These are phyloP conservation scores for Trissolcus japonicus DNA, from an alignment of 2,888 invertebrate genomes.

Conservation along the genomic window DNA sequence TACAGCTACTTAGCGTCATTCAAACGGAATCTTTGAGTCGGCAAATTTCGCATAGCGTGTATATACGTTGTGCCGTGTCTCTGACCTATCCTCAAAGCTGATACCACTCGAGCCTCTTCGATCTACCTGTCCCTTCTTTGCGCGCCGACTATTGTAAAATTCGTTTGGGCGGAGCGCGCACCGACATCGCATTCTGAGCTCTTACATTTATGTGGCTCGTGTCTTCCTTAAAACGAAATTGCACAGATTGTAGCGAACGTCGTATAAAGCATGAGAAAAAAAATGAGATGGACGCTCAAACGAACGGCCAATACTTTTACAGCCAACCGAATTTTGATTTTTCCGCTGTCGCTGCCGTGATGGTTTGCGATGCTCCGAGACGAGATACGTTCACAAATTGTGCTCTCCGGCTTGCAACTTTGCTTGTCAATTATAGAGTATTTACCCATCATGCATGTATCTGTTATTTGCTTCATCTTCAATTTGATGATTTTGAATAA, in stretches of 20 bases:
- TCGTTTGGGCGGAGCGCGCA: slow-evolving; percentile 8
- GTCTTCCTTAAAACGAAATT: slow-evolving; percentile 37
- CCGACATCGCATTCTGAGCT: background rate
- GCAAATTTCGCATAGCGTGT: slow-evolving; percentile 4
- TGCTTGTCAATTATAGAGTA: background rate
- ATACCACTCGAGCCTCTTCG: slow-evolving; percentile 62
- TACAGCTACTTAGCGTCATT: slow-evolving; percentile 53
- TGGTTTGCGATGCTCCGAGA: slow-evolving; percentile 3
- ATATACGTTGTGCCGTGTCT: slow-evolving; percentile 7
- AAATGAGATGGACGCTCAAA: slow-evolving; percentile 20
- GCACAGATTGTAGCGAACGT: slow-evolving; percentile 43
- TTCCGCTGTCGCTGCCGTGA: background rate
- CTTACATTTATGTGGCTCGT: slow-evolving; percentile 34
- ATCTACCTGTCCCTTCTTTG: slow-evolving; percentile 60
- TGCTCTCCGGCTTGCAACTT: slow-evolving; percentile 5
- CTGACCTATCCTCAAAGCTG: slow-evolving; percentile 59
- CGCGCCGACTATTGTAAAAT: slow-evolving; percentile 20
- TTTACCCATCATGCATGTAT: too few relatives aligned
- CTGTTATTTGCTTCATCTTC: too few relatives aligned
- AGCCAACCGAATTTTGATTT: slow-evolving; percentile 17
- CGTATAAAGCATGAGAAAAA: slow-evolving; percentile 28
- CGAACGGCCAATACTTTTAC: slow-evolving; percentile 1
- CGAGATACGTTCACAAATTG: slow-evolving; percentile 17
- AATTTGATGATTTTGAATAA: too few relatives aligned
- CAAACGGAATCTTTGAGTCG: slow-evolving; percentile 30